These are phyloP conservation scores for Fratercula arctica DNA, from an alignment of 2,797 vertebrate genomes.

Conservation along the genomic window DNA sequence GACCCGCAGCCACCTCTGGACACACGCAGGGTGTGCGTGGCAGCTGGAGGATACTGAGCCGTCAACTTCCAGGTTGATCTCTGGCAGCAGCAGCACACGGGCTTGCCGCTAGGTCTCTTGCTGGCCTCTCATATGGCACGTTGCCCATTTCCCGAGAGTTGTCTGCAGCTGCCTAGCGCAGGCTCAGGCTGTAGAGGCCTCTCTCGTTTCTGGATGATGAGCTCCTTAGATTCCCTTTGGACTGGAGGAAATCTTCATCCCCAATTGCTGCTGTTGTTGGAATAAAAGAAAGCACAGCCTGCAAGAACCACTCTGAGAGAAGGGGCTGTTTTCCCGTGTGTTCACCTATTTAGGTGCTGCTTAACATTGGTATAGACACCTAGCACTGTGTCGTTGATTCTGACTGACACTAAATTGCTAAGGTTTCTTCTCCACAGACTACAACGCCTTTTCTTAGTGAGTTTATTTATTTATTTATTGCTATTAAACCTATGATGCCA, in stretches of 20 bases:
- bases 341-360: background rate
- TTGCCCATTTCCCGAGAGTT: background rate
- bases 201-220: background rate
- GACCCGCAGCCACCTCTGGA: constrained; percentile 21
- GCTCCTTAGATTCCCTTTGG: background rate
- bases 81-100: background rate
- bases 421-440: background rate
- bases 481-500: background rate
- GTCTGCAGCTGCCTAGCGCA: background rate
- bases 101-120: background rate
- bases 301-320: background rate
- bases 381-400: background rate
- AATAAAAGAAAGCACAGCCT: background rate
- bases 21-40: background rate
- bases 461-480: background rate
- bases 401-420: background rate
- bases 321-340: background rate
- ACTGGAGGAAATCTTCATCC: background rate
- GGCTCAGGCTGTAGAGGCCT: background rate
- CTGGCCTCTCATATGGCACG: background rate
- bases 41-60: background rate
- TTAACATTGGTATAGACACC: background rate
- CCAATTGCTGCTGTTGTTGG: background rate
- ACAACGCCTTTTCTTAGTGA: background rate
- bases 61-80: background rate